A percentile compares a stretch with the other conserved stretches of the same genome.
These are phyloP conservation scores for Phytoseiulus persimilis DNA, from an alignment of 2,888 invertebrate species.

Conservation along the genomic window DNA sequence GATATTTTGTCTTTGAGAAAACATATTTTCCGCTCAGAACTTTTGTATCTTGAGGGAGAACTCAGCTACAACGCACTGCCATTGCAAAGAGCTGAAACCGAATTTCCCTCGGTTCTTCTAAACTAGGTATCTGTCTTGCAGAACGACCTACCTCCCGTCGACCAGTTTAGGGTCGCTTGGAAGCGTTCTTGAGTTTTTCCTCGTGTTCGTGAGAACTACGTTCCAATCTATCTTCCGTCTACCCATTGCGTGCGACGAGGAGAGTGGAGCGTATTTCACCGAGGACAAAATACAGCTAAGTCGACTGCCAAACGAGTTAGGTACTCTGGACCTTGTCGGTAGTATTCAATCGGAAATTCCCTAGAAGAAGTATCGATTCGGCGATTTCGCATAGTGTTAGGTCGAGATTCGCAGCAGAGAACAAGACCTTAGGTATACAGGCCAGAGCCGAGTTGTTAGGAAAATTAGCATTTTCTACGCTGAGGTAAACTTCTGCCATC, in stretches of 20 bases:
- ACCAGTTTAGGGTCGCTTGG: not conserved
- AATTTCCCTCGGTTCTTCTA: not conserved
- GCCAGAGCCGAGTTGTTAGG: no score
- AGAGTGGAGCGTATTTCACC: not conserved
- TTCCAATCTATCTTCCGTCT: not conserved
- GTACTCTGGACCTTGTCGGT: not conserved
- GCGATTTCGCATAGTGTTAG: no score
- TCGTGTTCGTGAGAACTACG: not conserved
- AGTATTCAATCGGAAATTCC: not conserved
- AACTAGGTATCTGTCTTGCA: not conserved
- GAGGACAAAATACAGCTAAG: slow-evolving; percentile 36
- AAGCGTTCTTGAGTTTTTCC: not conserved
- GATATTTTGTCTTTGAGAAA: not conserved
- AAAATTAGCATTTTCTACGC: no score
- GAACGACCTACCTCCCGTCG: not conserved
- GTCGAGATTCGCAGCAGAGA: no score
- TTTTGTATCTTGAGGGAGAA: not conserved
- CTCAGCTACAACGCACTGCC: slow-evolving; percentile 36
- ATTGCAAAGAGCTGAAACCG: slow-evolving; percentile 35
- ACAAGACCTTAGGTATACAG: no score
- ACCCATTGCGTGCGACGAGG: not conserved
- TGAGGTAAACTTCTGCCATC: no score
- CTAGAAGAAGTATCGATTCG: not conserved
- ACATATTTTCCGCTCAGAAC: not conserved
- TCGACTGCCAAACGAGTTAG: slow-evolving; percentile 37